Evolutionary conservation across 2,113 vertebrate genomes (phyloP).

Genomic region (Gallinago media): DNA sequence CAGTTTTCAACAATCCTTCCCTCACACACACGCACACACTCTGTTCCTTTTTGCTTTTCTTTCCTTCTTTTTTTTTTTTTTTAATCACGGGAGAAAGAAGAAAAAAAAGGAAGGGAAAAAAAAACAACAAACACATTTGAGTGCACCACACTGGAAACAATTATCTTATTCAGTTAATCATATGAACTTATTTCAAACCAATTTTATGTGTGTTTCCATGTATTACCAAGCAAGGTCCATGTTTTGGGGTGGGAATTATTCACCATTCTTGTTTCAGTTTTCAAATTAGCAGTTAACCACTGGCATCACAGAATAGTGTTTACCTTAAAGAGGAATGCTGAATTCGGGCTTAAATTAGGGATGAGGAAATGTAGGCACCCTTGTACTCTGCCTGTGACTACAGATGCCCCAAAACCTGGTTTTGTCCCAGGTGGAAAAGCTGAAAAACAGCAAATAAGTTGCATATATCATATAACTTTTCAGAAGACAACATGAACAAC

Average conservation of each 20-base stretch:
- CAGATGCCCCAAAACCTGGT: background rate
- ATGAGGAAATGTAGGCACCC: background rate
- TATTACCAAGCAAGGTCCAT: background rate
- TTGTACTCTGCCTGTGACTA: background rate
- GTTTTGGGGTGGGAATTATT: background rate
- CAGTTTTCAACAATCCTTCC: background rate
- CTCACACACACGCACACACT: background rate
- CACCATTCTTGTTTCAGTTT: background rate
- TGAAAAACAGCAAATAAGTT: background rate
- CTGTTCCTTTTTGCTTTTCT: background rate
- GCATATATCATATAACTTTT: background rate
- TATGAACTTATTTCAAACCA: background rate
- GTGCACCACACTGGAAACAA: background rate
- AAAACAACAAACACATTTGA: background rate
- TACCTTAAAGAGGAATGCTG: background rate
- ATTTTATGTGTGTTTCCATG: background rate
- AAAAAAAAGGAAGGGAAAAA: background rate
- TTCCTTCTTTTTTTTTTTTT: background rate
- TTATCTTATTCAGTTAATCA: background rate
- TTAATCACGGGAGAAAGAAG: background rate
- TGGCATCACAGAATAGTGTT: background rate
- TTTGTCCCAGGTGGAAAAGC: background rate
- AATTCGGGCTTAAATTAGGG: background rate
- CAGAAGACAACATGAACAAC: background rate
- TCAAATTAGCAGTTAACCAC: background rate